Evolutionary conservation across 2,797 vertebrate genomes (phyloP), one percentile per base, ranked within the genome.

Genomic region (Platalea minor): DNA sequence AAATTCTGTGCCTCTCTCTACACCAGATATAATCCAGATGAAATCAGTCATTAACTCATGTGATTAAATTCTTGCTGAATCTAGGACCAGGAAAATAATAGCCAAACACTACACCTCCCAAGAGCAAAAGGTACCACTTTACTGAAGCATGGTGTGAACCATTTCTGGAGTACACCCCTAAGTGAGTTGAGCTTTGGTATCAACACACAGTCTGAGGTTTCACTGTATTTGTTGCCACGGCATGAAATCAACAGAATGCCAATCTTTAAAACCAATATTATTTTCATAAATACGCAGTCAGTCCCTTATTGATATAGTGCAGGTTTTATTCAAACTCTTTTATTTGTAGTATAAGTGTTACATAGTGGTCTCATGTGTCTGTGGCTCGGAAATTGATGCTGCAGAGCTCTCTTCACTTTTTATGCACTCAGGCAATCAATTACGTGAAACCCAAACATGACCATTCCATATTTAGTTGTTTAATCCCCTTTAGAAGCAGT

Each of bases 291-390:
- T 46, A 23, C 0, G 1, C 17, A 57, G 13, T 7, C 26, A 0
- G 0, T 72, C 60, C 15, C 18, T 60, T 74, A 29, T 2, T 51
- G 53, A 4, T 35, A 13, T 0, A 25, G 13, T 15, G 5, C 11
- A 6, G 75, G 21, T 46, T 85, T 64, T 86, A 74, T 39, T 85
- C 46, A 61, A 24, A 26, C 7, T 37, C 46, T 86, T 86, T 53
- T 10, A 17, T 37, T 70, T 28, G 10, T 12, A 67, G 16, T 60
- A 1, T 4, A n/a, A 46, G 17, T 70, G n/a, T 60, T 81, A 43
- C 3, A 11, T 41, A 23, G 35, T 45, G 12, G 13, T 57, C 73
- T 61, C 33, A 6, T 24, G 13, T 13, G 5, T 70, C 23, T 91
- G 45, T 12, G 29, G 14, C 18, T 91, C 7, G 6, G 45, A 59